phyloP scores from a whole-genome alignment of 1,140 invertebrate species.

The Lysiphlebus fabarum region DNA sequence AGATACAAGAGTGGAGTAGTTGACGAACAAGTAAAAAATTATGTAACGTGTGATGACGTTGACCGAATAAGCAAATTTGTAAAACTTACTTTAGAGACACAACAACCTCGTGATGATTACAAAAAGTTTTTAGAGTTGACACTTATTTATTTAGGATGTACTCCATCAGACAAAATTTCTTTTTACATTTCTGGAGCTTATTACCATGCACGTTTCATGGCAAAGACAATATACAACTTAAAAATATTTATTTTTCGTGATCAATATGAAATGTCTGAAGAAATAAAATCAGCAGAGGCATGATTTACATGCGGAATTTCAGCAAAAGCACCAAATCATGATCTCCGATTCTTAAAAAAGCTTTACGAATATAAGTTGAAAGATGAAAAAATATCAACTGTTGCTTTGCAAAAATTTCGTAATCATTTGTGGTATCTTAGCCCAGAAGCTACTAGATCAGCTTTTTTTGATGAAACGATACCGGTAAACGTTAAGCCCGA shows the following conservation, averaged over 20 bases:
- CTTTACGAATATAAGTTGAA: too few species aligned
- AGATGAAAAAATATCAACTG: too few species aligned
- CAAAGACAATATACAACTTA: slow-evolving; percentile 29
- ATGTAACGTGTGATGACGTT: slow-evolving; percentile 9
- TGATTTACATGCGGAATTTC: too few species aligned
- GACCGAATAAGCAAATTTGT: neutral
- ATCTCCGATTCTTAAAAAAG: too few species aligned
- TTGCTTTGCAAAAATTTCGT: too few species aligned
- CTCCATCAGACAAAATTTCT: neutral
- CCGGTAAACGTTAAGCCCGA: too few species aligned
- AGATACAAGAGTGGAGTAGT: slow-evolving; percentile 27
- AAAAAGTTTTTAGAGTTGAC: slow-evolving; percentile 32
- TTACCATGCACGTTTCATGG: slow-evolving; percentile 27
- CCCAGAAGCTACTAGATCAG: too few species aligned
- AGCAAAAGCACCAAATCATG: too few species aligned
- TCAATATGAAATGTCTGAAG: too few species aligned
- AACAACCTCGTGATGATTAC: slow-evolving; percentile 27
- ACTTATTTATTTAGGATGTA: slow-evolving; percentile 29
- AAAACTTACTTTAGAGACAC: neutral
- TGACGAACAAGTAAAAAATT: slow-evolving; percentile 11
- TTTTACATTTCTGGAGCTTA: slow-evolving; percentile 16
- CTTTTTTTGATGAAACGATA: too few species aligned
- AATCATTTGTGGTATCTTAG: too few species aligned
- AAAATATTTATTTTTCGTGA: slow-evolving; percentile 30
- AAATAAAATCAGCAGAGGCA: too few species aligned